Conservation (phyloP, 1,140 invertebrate species). For the Neodiprion fabricii region DNA sequence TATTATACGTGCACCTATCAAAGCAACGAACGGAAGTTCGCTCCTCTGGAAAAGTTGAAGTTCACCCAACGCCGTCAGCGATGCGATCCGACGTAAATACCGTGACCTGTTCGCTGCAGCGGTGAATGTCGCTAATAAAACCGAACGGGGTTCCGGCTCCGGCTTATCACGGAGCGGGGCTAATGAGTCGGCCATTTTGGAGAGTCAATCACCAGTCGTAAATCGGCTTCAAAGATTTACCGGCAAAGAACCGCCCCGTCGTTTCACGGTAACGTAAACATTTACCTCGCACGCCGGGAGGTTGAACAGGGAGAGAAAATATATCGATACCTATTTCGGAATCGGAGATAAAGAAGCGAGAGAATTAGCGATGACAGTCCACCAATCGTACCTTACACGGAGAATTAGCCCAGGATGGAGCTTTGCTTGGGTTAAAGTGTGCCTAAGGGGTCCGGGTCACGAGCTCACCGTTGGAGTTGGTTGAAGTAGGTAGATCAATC, state of each 20-base stretch:
- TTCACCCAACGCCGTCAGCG: no score
- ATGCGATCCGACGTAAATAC: no score
- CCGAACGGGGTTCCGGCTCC: no score
- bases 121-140: no score
- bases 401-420: no score
- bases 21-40: no score
- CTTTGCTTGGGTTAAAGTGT: no score
- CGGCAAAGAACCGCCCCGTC: background rate
- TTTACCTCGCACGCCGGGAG: background rate
- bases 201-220: background rate
- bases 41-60: no score
- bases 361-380: background rate
- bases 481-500: slow-evolving; percentile 2
- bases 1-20: no score
- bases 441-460: background rate
- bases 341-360: no score
- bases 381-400: slow-evolving; percentile 17
- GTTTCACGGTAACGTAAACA: background rate
- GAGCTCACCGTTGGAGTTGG: background rate
- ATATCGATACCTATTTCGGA: no score
- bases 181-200: background rate
- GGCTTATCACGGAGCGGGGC: background rate
- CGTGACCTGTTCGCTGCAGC: no score
- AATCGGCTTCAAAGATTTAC: background rate
- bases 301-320: background rate